Percentiles rank a stretch among this genome's conserved stretches.
Conservation (phyloP, 2,113 vertebrate genomes). For the Microcebus griseorufus region DNA sequence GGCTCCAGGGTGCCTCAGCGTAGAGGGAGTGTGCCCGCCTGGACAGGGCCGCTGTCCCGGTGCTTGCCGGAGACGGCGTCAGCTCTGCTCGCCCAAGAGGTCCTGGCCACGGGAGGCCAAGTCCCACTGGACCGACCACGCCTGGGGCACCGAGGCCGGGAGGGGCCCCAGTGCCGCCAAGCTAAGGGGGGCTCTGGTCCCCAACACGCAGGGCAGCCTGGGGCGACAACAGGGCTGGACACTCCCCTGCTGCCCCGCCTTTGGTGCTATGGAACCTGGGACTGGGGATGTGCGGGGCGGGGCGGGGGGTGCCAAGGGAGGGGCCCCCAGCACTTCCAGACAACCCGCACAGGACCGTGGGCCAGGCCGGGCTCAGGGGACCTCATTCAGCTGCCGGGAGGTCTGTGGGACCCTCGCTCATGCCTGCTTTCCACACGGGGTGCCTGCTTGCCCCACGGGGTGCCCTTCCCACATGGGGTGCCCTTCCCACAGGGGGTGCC, state of each 20-base stretch:
- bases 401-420: neutral
- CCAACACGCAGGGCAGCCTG: neutral
- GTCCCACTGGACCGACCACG: neutral
- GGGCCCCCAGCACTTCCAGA: neutral
- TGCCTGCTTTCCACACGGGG: accelerated
- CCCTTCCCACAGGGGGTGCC: no score
- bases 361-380: neutral
- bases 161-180: neutral
- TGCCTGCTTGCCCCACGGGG: no score
- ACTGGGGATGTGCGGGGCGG: no score
- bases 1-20: neutral
- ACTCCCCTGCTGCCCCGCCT: neutral
- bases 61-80: neutral
- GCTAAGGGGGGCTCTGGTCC: accelerated
- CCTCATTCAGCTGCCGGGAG: neutral
- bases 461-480: no score
- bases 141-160: neutral
- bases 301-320: neutral
- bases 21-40: neutral
- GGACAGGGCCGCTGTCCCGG: neutral
- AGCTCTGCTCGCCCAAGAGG: no score
- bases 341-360: no score
- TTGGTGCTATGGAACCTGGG: neutral
- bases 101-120: neutral
- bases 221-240: neutral